Evolutionary conservation across 2,113 vertebrate genomes (phyloP).

Genomic region (Sebastes schlegelii): DNA sequence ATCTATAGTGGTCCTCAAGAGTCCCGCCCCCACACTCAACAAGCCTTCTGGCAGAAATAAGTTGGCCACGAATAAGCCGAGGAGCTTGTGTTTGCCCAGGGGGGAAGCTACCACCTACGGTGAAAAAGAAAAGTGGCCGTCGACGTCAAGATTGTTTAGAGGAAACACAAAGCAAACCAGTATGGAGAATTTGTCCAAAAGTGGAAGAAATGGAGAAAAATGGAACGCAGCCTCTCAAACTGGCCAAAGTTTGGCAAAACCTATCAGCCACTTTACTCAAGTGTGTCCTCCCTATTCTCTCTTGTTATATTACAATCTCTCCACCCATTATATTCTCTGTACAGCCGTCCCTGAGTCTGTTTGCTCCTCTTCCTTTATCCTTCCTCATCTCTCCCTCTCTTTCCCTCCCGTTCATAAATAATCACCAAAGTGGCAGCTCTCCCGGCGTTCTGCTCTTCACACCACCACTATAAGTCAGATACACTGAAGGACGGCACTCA

Average conservation of each 20-base stretch:
- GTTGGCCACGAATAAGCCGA: background rate
- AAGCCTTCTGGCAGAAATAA: background rate
- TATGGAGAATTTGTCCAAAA: background rate
- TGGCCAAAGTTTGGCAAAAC: background rate
- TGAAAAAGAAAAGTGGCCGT: background rate
- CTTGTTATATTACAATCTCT: background rate
- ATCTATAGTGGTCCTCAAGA: background rate
- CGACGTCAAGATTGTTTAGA: background rate
- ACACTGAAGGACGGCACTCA: background rate
- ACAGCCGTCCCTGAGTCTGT: background rate
- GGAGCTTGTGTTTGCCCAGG: background rate
- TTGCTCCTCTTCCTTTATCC: background rate
- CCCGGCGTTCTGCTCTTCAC: slow-evolving; percentile 12
- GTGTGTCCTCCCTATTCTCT: background rate
- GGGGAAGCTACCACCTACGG: background rate
- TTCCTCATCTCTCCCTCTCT: background rate
- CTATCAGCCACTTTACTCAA: background rate
- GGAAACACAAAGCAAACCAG: background rate
- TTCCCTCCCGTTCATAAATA: background rate
- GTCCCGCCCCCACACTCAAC: background rate
- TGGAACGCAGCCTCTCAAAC: background rate
- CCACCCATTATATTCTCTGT: background rate
- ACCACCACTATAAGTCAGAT: slow-evolving; percentile 9
- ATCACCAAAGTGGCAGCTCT: slow-evolving; percentile 23
- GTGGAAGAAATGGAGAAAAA: background rate